Conservation (phyloP, 2,113 vertebrate species). For the Numenius arquata region DNA sequence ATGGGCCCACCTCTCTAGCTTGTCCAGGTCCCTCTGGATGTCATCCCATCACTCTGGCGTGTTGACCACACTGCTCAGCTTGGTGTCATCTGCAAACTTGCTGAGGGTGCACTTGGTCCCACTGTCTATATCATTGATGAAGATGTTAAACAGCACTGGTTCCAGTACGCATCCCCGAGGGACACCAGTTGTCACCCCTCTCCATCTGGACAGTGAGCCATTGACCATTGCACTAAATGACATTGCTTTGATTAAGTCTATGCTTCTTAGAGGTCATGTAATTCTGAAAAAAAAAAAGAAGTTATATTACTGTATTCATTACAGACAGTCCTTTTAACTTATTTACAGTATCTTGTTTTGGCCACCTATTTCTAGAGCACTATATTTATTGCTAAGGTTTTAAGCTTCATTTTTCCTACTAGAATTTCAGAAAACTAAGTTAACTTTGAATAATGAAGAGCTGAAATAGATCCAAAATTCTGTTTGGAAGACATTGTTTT, state of each 20-base stretch:
- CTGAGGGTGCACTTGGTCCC: too few species aligned
- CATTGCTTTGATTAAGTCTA: neutral
- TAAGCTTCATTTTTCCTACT: neutral
- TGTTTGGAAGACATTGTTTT: neutral
- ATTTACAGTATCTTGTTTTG: neutral
- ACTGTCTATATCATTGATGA: too few species aligned
- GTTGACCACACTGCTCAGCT: too few species aligned
- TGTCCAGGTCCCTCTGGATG: too few species aligned
- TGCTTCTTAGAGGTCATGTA: neutral
- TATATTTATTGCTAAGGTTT: neutral
- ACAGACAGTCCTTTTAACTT: neutral
- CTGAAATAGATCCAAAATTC: neutral
- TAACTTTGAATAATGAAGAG: neutral
- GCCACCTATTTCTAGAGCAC: neutral
- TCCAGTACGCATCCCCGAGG: too few species aligned
- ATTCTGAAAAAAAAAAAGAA: neutral
- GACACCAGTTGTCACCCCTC: too few species aligned
- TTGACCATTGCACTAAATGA: too few species aligned
- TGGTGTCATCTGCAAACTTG: too few species aligned
- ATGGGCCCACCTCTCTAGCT: too few species aligned
- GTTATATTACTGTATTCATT: neutral
- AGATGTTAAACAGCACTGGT: too few species aligned
- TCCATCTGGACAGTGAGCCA: too few species aligned
- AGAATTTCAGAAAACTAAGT: neutral
- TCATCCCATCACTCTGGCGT: too few species aligned